These are phyloP conservation scores for Neoarius graeffei DNA, from an alignment of 2,113 vertebrate species.

Conservation along the genomic window DNA sequence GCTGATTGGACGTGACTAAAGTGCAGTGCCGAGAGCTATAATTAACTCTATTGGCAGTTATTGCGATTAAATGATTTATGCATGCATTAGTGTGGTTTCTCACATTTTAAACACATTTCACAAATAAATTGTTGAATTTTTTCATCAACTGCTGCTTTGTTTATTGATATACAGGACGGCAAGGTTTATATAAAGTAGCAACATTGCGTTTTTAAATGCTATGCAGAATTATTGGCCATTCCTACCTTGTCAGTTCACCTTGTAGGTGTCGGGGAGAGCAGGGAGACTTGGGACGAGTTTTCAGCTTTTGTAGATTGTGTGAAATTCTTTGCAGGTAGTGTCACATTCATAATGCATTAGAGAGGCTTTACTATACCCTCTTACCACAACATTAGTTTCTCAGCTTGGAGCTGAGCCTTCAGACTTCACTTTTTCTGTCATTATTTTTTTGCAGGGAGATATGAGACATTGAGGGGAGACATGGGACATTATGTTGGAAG, in stretches of 20 bases:
- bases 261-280: not conserved
- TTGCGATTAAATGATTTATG: not conserved
- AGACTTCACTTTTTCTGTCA: too few relatives aligned
- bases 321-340: too few relatives aligned
- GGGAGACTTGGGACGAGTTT: too few relatives aligned
- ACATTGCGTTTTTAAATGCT: not conserved
- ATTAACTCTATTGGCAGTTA: not conserved
- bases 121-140: not conserved
- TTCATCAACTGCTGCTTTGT: not conserved
- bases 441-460: too few relatives aligned
- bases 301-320: too few relatives aligned
- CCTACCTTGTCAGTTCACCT: not conserved
- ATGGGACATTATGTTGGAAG: too few relatives aligned
- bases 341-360: too few relatives aligned
- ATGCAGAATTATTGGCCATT: not conserved
- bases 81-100: not conserved
- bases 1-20: not conserved
- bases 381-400: too few relatives aligned
- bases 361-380: too few relatives aligned
- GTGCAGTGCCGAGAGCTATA: not conserved
- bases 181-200: not conserved
- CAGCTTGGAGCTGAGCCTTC: too few relatives aligned
- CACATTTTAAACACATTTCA: not conserved
- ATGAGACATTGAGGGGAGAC: too few relatives aligned
- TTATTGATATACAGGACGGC: not conserved